Evolutionary conservation across 2,888 invertebrate genomes (phyloP), one percentile per base, ranked within the genome.

Genomic region (Meteorus colon): DNA sequence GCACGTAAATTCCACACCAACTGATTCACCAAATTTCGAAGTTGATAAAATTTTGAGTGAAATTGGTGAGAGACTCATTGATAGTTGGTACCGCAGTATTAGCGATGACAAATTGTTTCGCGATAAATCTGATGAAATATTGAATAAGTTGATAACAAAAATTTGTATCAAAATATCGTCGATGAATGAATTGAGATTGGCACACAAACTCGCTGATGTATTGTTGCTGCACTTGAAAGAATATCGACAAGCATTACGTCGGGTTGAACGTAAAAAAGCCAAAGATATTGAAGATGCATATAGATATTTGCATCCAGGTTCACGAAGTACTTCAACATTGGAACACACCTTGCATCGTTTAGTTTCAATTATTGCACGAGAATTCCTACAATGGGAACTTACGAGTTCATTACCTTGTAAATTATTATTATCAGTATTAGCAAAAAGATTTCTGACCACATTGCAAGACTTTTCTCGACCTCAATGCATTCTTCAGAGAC

Each of bases 341-440:
- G 92, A 93, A 68, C 92, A 93, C 81, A 93, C 92, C 78, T 90
- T 93, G 1, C 91, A 92, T 81, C 91, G 92, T 76, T 86, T 93
- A 31, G 91, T 93, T n/a, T 90, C 92, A 12, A 86, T 94, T 14
- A 86, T 94, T 14, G 83, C 87, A 16, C 92, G 92, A 81, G 93
- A 94, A 82, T 91, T 94, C 41, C 89, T 94, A 1, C 93, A 93
- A 1, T 94, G 93, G 92, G 94, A 94, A 83, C 84, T 94, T 4
- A 93, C 93, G 90, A 94, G 93, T 80, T 94, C 94, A 0, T 91
- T 94, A 14, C 93, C 94, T 66, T 93, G 93, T 0, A 92, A 93
- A 85, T 86, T 93, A 41, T 86, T 94, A 4, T 90, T 93, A 4
- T 91, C 94, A 55, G 92, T 94, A 78, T 81, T 94, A 68, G 91